These are phyloP conservation scores for Ptiloglossa arizonensis DNA, from an alignment of 1,140 invertebrate species.

Conservation along the genomic window DNA sequence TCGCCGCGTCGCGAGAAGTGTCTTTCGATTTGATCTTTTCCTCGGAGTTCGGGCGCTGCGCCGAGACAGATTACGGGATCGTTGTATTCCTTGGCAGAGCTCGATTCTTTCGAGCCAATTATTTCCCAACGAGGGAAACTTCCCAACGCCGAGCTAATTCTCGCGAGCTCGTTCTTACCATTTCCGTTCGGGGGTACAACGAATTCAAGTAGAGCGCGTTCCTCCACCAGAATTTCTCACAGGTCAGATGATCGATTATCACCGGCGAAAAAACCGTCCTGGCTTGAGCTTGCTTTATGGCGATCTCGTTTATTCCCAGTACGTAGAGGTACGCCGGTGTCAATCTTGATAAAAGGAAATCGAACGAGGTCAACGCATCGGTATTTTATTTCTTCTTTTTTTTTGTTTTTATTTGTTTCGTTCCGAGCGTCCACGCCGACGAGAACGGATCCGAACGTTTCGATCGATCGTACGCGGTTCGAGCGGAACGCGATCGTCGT, in stretches of 20 bases:
- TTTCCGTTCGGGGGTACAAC: slow-evolving; percentile 88
- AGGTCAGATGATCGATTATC: slow-evolving; percentile 88
- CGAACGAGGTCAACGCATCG: neutral
- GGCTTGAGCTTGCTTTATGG: slow-evolving; percentile 83
- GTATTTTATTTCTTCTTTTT: neutral
- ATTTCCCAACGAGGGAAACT: neutral
- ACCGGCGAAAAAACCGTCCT: slow-evolving; percentile 89
- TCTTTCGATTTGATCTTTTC: neutral
- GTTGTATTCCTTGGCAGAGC: neutral
- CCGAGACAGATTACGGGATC: neutral
- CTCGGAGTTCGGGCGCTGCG: no score
- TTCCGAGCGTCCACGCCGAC: neutral
- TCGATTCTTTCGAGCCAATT: neutral
- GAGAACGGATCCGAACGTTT: neutral
- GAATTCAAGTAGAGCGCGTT: slow-evolving; percentile 92
- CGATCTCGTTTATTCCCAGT: slow-evolving; percentile 87
- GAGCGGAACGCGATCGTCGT: neutral
- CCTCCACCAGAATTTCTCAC: slow-evolving; percentile 91
- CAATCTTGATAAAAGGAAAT: slow-evolving; percentile 80
- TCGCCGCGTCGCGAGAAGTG: neutral
- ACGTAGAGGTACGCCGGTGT: slow-evolving; percentile 92
- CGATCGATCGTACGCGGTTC: neutral
- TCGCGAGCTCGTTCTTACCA: slow-evolving; percentile 80
- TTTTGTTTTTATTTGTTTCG: no score
- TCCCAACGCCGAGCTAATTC: neutral